Conservation (phyloP, 1,140 invertebrate genomes). For the Meloidogyne hapla region DNA sequence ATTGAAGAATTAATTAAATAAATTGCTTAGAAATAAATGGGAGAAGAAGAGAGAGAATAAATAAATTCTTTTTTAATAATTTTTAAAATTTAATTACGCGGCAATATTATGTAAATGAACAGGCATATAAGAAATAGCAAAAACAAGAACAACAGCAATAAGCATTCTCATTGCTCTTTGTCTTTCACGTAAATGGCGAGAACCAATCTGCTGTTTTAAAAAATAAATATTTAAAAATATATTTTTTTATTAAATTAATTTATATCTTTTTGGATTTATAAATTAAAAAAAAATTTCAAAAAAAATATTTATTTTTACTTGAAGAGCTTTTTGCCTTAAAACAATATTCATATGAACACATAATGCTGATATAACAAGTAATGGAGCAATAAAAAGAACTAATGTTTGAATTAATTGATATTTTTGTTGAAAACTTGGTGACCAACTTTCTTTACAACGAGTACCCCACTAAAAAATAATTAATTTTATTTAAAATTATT, state of each 20-base stretch:
- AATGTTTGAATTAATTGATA: slow-evolving; percentile 59
- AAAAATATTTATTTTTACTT: slow-evolving; percentile 29
- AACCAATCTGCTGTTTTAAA: slow-evolving; percentile 41
- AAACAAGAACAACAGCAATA: slow-evolving; percentile 55
- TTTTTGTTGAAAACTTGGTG: slow-evolving; percentile 52
- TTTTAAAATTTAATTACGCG: slow-evolving; percentile 29
- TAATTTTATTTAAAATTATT: slow-evolving; percentile 16
- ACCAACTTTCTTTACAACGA: slow-evolving; percentile 56
- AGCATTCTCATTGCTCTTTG: slow-evolving; percentile 57
- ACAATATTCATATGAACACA: slow-evolving; percentile 59
- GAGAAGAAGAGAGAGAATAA: slow-evolving; percentile 3
- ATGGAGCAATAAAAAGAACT: slow-evolving; percentile 53
- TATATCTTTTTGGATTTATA: too few relatives aligned
- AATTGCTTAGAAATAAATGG: too few relatives aligned
- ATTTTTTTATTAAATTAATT: too few relatives aligned
- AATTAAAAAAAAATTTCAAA: slow-evolving; percentile 4
- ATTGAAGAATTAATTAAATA: too few relatives aligned
- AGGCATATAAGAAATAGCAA: slow-evolving; percentile 57
- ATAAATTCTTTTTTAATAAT: not conserved
- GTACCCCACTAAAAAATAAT: slow-evolving; percentile 60
- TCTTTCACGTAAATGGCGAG: slow-evolving; percentile 51
- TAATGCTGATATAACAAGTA: slow-evolving; percentile 49
- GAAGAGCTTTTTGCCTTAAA: slow-evolving; percentile 47
- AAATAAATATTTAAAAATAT: not conserved
- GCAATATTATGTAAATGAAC: slow-evolving; percentile 60